Conservation (phyloP, 2,888 invertebrate species). For the Monochamus alternatus region DNA sequence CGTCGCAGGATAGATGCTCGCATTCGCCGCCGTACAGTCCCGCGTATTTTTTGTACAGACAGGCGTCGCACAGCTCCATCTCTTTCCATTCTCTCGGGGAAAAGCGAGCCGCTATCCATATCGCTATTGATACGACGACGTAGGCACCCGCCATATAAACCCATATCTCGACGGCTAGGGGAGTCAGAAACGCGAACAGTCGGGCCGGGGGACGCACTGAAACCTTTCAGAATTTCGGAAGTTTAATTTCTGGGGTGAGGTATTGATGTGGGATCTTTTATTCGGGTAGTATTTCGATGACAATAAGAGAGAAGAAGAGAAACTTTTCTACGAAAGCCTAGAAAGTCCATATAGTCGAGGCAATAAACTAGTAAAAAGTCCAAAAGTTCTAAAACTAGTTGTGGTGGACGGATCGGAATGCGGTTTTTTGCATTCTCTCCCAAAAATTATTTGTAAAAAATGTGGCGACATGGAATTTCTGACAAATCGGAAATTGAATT, state of each 20-base stretch:
- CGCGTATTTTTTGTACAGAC: slow-evolving; percentile 65
- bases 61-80: slow-evolving; percentile 75
- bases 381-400: too few relatives aligned
- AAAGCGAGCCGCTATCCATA: slow-evolving; percentile 90
- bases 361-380: too few relatives aligned
- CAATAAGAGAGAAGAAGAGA: too few relatives aligned
- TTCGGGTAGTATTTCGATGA: too few relatives aligned
- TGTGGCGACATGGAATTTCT: too few relatives aligned
- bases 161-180: slow-evolving; percentile 90
- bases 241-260: background rate
- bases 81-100: slow-evolving; percentile 88
- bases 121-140: slow-evolving; percentile 83
- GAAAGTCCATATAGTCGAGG: too few relatives aligned
- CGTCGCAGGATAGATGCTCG: slow-evolving; percentile 56
- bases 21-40: slow-evolving; percentile 63
- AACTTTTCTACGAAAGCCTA: too few relatives aligned
- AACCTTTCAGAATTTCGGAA: slow-evolving; percentile 50
- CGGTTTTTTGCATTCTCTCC: too few relatives aligned
- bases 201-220: slow-evolving; percentile 72
- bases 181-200: slow-evolving; percentile 89
- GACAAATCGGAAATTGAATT: too few relatives aligned
- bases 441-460: too few relatives aligned
- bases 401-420: too few relatives aligned
- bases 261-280: too few relatives aligned
- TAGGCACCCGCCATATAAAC: slow-evolving; percentile 85